phyloP scores from a whole-genome alignment of 2,797 vertebrate species.

The Sebastes nivosus region DNA sequence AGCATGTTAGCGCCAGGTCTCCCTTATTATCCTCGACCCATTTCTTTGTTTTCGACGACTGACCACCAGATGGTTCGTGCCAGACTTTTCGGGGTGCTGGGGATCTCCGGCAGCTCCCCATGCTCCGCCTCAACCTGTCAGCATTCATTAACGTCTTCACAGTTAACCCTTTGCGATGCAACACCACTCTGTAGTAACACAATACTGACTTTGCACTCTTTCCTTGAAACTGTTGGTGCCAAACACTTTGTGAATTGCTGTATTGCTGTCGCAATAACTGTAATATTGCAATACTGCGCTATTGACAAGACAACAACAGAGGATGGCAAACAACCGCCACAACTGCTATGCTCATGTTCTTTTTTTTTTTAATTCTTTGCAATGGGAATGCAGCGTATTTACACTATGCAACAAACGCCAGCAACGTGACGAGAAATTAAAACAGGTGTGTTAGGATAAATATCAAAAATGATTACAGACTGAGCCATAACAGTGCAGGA shows the following conservation, averaged over 20 bases:
- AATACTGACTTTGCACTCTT: not conserved
- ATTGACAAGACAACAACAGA: no score
- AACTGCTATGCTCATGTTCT: no score
- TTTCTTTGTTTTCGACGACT: conserved; percentile 13
- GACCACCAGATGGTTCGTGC: conserved; percentile 17
- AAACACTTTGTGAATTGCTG: not conserved
- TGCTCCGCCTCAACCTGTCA: not conserved
- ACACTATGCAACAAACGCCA: no score
- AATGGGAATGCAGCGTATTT: no score
- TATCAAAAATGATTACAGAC: not conserved
- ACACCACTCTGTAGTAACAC: not conserved
- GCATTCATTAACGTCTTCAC: not conserved
- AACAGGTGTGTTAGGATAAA: no score
- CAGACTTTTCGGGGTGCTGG: not conserved
- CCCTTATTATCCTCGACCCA: not conserved
- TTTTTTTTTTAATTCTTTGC: no score
- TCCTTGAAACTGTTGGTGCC: not conserved
- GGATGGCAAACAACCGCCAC: no score
- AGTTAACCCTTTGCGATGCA: not conserved
- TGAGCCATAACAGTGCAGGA: not conserved
- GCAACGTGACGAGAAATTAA: no score
- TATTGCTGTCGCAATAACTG: no score
- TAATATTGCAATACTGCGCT: no score
- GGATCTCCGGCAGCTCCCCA: conserved; percentile 1
- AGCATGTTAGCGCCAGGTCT: not conserved